Base-by-base conservation (phyloP, 2,888 invertebrate species). In the Xanthia icteritia region DNA sequence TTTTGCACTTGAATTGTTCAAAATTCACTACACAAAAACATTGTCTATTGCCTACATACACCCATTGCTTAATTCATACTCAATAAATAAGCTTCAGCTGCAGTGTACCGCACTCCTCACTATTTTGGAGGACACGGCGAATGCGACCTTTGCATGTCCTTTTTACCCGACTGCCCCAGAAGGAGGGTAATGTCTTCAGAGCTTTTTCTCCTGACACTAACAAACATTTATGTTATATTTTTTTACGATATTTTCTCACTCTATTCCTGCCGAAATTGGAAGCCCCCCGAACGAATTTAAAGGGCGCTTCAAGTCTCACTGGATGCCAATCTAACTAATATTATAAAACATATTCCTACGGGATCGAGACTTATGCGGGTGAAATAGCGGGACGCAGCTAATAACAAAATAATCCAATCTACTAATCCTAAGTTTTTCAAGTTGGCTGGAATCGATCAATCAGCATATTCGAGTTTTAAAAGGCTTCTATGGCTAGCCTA, bases 361-460 rank as follows among this genome's bases (percentile, higher is more conserved):
- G 39, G 39, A 39, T 39, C 39, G 39, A 39, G 39, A 39, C 39
- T 39, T 39, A 9, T 39, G 39, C 39, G 9, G 39, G 39, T 39
- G 39, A 39, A 39, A 39, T 9, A 0, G 39, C 39, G 39, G 39
- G 9, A 8, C 39, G 39, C 9, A 39, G 0, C 39, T 39, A 39
- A 8, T 42, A 54, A 54, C 51, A 54, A 54, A 54, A 54, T 54
- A 20, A 54, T 54, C 51, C 51, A 23, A 23, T 54, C 23, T 51
- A 51, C 8, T 54, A 56, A n/a, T 56, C 11, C n/a, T n/a, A 54
- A 11, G n/a, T 56, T 56, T n/a, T 56, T 56, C 5, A 11, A 56
- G 31, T 73, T 17, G 20, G 42, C 31, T 42, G n/a, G n/a, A 42
- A 73, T 64, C n/a, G 31, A 64, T 56, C 36, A 64, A 56, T 48